phyloP scores from a whole-genome alignment of 2,888 invertebrate species.

The Oligia fasciuncula region DNA sequence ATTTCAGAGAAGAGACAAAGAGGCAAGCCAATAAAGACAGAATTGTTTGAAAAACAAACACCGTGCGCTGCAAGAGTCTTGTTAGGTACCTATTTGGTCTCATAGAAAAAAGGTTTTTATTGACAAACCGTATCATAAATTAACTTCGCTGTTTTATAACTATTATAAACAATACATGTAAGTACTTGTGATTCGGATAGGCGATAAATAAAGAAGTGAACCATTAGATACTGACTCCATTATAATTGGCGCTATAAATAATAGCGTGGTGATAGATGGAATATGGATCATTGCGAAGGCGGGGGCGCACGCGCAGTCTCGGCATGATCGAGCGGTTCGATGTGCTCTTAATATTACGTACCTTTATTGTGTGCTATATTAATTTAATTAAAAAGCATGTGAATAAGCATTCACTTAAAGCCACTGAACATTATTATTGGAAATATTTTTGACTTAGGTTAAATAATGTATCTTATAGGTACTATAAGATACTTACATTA shows the following conservation, averaged over 20 bases:
- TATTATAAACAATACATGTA: constrained; percentile 44
- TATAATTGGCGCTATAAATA: constrained; percentile 78
- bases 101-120: constrained; percentile 46
- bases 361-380: constrained; percentile 38
- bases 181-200: constrained; percentile 35
- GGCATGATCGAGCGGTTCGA: constrained; percentile 69
- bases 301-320: constrained; percentile 71
- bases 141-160: constrained; percentile 35
- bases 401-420: neutral
- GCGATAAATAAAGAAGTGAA: constrained; percentile 63
- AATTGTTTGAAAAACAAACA: constrained; percentile 27
- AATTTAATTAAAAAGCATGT: constrained; percentile 43
- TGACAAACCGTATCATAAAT: constrained; percentile 31
- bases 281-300: constrained; percentile 75
- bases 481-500: no score
- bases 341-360: constrained; percentile 51
- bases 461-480: no score
- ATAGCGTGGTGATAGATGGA: constrained; percentile 75
- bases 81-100: constrained; percentile 6
- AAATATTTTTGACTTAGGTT: neutral
- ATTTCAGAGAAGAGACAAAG: constrained; percentile 51
- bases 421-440: neutral
- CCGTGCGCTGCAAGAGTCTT: neutral
- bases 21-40: constrained; percentile 10
- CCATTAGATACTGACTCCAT: constrained; percentile 64